Conservation (phyloP, 1,140 invertebrate genomes). For the Popillia japonica region DNA sequence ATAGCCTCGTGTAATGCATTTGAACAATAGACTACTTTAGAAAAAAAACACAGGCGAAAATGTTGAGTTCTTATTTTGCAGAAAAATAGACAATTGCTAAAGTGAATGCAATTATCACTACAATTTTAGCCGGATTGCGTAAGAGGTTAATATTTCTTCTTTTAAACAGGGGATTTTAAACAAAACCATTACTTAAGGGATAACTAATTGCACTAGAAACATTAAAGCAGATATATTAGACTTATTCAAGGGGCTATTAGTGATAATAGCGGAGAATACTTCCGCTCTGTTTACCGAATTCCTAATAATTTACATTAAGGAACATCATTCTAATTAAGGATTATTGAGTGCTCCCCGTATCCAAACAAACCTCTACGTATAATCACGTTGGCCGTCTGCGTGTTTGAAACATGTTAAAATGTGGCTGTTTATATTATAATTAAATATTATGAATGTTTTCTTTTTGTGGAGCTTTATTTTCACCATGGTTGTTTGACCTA, state of each 20-base stretch:
- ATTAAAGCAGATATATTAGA: conserved; percentile 26
- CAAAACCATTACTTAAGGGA: not conserved
- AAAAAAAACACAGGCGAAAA: too few species aligned
- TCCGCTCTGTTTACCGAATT: conserved; percentile 26
- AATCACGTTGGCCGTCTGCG: conserved; percentile 19
- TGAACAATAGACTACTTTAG: too few species aligned
- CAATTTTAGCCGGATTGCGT: too few species aligned
- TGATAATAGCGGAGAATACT: conserved; percentile 22
- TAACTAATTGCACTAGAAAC: conserved; percentile 4
- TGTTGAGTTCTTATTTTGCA: too few species aligned
- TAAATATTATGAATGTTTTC: conserved; percentile 35
- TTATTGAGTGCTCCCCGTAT: conserved; percentile 21
- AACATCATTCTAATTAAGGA: conserved; percentile 28
- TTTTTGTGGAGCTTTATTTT: conserved; percentile 29
- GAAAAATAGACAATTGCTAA: too few species aligned
- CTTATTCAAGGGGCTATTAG: not conserved
- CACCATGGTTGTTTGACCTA: conserved; percentile 27
- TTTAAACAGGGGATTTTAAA: not conserved
- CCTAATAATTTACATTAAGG: conserved; percentile 34
- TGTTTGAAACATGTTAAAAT: conserved; percentile 31
- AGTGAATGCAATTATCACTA: too few species aligned
- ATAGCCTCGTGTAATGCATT: too few species aligned
- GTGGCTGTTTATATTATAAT: conserved; percentile 34
- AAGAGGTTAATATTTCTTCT: too few species aligned
- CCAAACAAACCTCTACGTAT: conserved; percentile 23